Evolutionary conservation across 2,113 vertebrate genomes (phyloP), one percentile per base, ranked within the genome.

Genomic region (Oryzias celebensis): DNA sequence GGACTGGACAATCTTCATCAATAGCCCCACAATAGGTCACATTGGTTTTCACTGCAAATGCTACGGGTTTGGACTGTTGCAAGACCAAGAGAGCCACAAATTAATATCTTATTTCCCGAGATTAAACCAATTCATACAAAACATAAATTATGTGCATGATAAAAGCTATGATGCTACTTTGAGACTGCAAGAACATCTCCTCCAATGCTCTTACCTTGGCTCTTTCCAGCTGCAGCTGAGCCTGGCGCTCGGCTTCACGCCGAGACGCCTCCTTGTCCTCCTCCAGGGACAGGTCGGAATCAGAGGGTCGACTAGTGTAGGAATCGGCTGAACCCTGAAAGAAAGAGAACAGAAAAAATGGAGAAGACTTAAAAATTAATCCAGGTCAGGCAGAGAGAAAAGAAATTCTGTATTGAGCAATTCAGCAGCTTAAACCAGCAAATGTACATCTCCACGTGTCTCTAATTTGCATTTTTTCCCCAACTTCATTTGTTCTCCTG

Each of bases 281-380:
- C 91, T 98, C 96, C 91, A 98, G 93, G 56, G 96, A 98, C 81
- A 97, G 94, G 15, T 98, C 96, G 62, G 96, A 97, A 90, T 98
- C 96, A 23, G 96, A 96, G 4, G 96, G 96, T 65, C 96, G 95
- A 92, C 96, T 97, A 75, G 94, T 96, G 65, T 95, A 98, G 88
- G 96, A 98, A 92, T 98, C 95, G 0, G 96, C 96, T 26, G 96
- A 98, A 90, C 96, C 95, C 96, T 98, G 85, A 3, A 44, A 48
- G 57, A 57, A 16, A 23, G n/a, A 14, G 2, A 2, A 20, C 1
- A 16, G 10, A n/a, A 41, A 12, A 31, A 20, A n/a, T 14, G 7
- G 23, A 45, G 18, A 23, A 17, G 28, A 67, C 6, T 20, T 44
- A 43, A 43, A 64, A 51, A 52, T 7, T n/a, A 14, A 58, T 44